Evolutionary conservation across 2,888 invertebrate genomes (phyloP), one percentile per base, ranked within the genome.

Genomic region (Melieria crassipennis): DNA sequence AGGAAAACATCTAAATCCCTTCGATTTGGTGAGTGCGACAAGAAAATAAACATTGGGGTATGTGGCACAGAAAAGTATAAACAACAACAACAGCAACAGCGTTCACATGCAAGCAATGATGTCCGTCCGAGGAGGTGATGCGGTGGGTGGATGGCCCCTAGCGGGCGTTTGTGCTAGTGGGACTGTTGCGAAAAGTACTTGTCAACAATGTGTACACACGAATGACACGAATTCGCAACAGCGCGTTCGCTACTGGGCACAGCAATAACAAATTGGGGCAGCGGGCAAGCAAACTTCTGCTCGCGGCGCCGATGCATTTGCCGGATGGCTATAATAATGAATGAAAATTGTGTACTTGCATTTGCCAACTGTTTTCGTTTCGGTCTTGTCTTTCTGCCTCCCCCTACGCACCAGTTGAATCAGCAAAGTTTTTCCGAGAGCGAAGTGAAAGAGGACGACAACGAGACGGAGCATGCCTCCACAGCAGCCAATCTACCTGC

Each of bases 371-470:
- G 7, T 43, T 50, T 64, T 52, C 16, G 5, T 43, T 68, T 65
- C 9, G 5, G 5, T 45, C 13, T 7, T 58, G 16, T 16, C 46
- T 64, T 11, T 64, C 11, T 67, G 30, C 47, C 16, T 63, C 58
- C 48, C 46, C 9, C 16, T 43, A 45, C 45, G n/a, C 64, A 69
- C 16, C 74, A 92, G 92, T 84, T 92, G 69, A 91, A 92, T 85
- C 90, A 92, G 80, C 89, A 89, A 77, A 90, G 90, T 58, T 88
- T 90, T 78, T 92, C 91, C 0, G 92, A 92, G 80, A 91, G 91
- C 76, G 92, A 92, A 84, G 90, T 91, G 6, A 91, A 91, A 82
- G 91, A 91, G 80, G 91, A 91, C 80, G 91, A 92, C 80, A 89
- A 90, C 80, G 90, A 91, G 81, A 90, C 90, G 46, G 90, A 91